Percentiles rank a stretch among this genome's conserved stretches.
These are phyloP conservation scores for Stegodyphus mimosarum DNA, from an alignment of 1,140 invertebrate genomes.

Conservation along the genomic window DNA sequence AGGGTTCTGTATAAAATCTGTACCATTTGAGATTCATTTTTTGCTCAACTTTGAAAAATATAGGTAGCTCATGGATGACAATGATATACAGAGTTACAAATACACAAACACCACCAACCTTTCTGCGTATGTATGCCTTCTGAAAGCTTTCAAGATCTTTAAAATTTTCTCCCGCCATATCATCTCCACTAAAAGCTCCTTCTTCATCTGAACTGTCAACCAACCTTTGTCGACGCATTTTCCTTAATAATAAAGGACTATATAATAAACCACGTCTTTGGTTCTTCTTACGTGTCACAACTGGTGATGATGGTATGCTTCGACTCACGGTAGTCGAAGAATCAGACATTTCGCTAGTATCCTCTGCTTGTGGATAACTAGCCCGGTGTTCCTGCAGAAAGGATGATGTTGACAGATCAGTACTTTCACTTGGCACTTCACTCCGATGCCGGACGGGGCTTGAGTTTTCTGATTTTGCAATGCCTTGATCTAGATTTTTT, in stretches of 20 bases:
- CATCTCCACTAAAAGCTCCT: constrained; percentile 58
- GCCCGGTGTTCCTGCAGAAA: constrained; percentile 58
- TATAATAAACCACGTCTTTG: constrained; percentile 62
- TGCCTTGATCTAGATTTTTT: constrained; percentile 6
- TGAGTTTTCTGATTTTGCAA: constrained; percentile 52
- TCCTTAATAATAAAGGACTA: constrained; percentile 64
- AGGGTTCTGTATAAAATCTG: too few species aligned
- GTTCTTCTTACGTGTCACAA: constrained; percentile 45
- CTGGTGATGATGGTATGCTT: constrained; percentile 58
- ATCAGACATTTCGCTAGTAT: constrained; percentile 40
- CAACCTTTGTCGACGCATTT: constrained; percentile 63
- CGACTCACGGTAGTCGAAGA: constrained; percentile 43
- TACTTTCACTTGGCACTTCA: constrained; percentile 54
- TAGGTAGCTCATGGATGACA: too few species aligned
- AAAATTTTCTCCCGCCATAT: constrained; percentile 74
- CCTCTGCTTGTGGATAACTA: constrained; percentile 53
- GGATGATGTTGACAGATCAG: constrained; percentile 22
- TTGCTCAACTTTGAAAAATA: too few species aligned
- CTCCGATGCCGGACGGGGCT: constrained; percentile 47
- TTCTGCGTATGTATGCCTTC: constrained; percentile 89
- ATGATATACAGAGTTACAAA: too few species aligned
- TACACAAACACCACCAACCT: constrained; percentile 37
- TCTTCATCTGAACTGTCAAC: constrained; percentile 91
- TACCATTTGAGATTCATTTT: too few species aligned
- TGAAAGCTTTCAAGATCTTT: constrained; percentile 93